These are phyloP conservation scores for Nipponacmea schrenckii DNA, from an alignment of 2,888 invertebrate species.

Conservation along the genomic window DNA sequence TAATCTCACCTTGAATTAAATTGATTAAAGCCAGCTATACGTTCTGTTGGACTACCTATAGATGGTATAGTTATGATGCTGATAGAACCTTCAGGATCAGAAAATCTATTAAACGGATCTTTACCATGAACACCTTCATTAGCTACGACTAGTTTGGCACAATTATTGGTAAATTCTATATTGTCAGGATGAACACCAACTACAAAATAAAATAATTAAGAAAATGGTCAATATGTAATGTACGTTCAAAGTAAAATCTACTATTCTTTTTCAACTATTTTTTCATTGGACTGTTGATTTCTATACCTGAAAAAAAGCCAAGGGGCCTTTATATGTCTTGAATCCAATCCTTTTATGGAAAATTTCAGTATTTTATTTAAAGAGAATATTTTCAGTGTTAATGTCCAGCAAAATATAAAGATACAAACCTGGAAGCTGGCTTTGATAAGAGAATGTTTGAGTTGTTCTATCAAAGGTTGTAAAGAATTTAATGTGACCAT, in stretches of 20 bases:
- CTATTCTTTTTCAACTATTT: too few relatives aligned
- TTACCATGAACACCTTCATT: slow-evolving; percentile 43
- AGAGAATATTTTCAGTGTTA: too few relatives aligned
- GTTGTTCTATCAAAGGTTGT: slow-evolving; percentile 22
- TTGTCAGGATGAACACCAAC: slow-evolving; percentile 45
- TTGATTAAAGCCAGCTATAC: slow-evolving; percentile 31
- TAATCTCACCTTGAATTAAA: slow-evolving; percentile 26
- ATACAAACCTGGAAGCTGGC: slow-evolving; percentile 20
- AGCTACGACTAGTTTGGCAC: slow-evolving; percentile 36
- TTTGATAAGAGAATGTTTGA: not conserved
- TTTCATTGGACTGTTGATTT: too few relatives aligned
- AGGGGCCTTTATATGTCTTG: too few relatives aligned
- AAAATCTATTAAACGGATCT: slow-evolving; percentile 22
- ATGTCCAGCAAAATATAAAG: too few relatives aligned
- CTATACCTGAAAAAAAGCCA: too few relatives aligned
- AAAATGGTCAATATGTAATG: too few relatives aligned
- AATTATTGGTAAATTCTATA: slow-evolving; percentile 38
- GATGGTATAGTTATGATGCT: slow-evolving; percentile 33
- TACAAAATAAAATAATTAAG: slow-evolving; percentile 12
- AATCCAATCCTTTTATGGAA: too few relatives aligned
- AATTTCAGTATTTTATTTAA: too few relatives aligned
- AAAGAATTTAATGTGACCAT: slow-evolving; percentile 44
- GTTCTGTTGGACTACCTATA: slow-evolving; percentile 32
- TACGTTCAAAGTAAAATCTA: too few relatives aligned
- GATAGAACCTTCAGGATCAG: slow-evolving; percentile 44